phyloP scores from a whole-genome alignment of 2,888 invertebrate species.

The Megaustenia siamemsis region DNA sequence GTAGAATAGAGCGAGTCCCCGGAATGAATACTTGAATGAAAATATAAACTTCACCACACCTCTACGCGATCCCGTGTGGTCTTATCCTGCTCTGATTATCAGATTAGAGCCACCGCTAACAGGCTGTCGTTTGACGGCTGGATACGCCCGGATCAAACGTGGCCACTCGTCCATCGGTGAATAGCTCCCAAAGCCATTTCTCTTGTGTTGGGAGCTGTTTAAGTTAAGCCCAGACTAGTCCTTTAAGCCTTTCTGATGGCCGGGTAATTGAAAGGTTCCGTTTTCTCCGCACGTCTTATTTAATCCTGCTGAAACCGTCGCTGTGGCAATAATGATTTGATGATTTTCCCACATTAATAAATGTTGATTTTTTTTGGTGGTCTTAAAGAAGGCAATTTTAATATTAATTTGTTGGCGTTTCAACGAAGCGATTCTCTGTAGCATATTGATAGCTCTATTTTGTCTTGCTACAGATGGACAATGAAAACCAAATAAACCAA shows the following conservation, averaged over 20 bases:
- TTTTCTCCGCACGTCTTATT: not conserved
- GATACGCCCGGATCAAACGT: not conserved
- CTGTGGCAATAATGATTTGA: not conserved
- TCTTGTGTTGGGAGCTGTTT: slow-evolving; percentile 8
- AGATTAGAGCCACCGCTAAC: not conserved
- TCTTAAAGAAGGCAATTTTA: too few relatives aligned
- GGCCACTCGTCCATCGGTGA: not conserved
- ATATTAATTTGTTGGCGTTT: too few relatives aligned
- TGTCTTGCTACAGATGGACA: too few relatives aligned
- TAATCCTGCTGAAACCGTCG: not conserved
- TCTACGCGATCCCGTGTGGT: not conserved
- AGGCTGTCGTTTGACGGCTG: not conserved
- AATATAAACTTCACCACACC: not conserved
- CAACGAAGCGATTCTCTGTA: too few relatives aligned
- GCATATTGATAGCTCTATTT: too few relatives aligned
- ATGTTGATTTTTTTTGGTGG: not conserved
- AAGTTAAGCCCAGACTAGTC: slow-evolving; percentile 17
- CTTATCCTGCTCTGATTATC: not conserved
- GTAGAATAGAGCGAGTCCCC: too few relatives aligned
- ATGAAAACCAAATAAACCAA: too few relatives aligned
- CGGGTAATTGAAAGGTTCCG: slow-evolving; percentile 4
- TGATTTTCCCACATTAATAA: not conserved
- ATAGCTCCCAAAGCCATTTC: slow-evolving; percentile 8
- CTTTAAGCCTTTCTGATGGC: not conserved
- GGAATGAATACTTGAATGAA: not conserved